These are phyloP conservation scores for Macaria liturata DNA, from an alignment of 2,888 invertebrate species.

Conservation along the genomic window DNA sequence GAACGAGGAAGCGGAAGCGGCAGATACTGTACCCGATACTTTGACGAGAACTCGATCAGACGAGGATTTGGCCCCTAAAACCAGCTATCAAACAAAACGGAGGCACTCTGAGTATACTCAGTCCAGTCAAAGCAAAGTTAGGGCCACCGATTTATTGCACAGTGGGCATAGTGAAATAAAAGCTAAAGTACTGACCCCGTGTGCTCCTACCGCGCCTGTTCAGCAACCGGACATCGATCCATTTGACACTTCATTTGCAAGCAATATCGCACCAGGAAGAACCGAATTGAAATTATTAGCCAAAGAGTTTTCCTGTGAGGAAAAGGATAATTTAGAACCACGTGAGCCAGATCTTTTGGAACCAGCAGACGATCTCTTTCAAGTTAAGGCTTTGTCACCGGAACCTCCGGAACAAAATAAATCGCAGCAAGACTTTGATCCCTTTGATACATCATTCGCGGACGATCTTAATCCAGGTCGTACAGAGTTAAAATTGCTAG, in stretches of 20 bases:
- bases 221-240: conserved; percentile 86
- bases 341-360: conserved; percentile 75
- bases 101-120: conserved; percentile 80
- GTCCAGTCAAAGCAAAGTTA: conserved; percentile 45
- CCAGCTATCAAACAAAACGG: conserved; percentile 63
- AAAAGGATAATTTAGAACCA: conserved; percentile 50
- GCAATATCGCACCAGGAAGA: conserved; percentile 89
- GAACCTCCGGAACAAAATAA: conserved; percentile 66
- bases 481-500: conserved; percentile 90
- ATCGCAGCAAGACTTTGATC: conserved; percentile 84
- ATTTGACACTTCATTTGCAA: conserved; percentile 94
- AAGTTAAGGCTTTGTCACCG: conserved; percentile 89
- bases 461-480: conserved; percentile 88
- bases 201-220: conserved; percentile 51
- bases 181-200: conserved; percentile 87
- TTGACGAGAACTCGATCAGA: conserved; percentile 85
- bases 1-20: conserved; percentile 83
- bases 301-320: conserved; percentile 87
- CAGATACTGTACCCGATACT: conserved; percentile 85
- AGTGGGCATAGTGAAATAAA: conserved; percentile 55
- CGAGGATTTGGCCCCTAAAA: conserved; percentile 84
- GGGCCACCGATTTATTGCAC: conserved; percentile 66
- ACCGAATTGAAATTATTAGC: conserved; percentile 91
- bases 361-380: conserved; percentile 81
- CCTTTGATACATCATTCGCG: conserved; percentile 93